These are phyloP conservation scores for Chionomys nivalis DNA, from an alignment of 2,113 vertebrate genomes.

Conservation along the genomic window DNA sequence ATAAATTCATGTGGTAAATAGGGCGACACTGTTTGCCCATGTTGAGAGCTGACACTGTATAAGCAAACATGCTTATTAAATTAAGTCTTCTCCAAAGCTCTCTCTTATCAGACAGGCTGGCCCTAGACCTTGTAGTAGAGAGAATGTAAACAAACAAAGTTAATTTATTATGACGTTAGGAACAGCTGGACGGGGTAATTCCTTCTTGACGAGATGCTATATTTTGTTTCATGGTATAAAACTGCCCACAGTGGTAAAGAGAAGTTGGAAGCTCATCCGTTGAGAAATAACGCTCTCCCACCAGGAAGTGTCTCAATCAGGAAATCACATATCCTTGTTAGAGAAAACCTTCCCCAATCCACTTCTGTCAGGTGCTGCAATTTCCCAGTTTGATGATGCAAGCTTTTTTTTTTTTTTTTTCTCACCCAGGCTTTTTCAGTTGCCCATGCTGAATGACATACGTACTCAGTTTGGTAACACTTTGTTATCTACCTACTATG, in stretches of 20 bases:
- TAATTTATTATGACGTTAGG: not conserved
- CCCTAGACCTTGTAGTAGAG: too few species aligned
- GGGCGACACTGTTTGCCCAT: too few species aligned
- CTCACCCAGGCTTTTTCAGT: not conserved
- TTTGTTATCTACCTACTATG: too few species aligned
- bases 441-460: not conserved
- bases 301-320: too few species aligned
- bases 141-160: not conserved
- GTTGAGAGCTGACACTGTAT: not conserved
- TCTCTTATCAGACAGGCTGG: too few species aligned
- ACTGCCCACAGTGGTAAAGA: not conserved
- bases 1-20: not conserved
- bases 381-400: not conserved
- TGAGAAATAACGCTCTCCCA: too few species aligned
- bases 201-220: not conserved
- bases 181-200: not conserved
- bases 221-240: not conserved
- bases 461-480: too few species aligned
- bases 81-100: not conserved
- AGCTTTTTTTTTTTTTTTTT: not conserved
- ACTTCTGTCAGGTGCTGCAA: too few species aligned
- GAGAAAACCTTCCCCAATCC: too few species aligned
- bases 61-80: not conserved
- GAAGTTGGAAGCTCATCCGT: not conserved
- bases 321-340: not conserved